These are phyloP conservation scores for Tetragonisca angustula DNA, from an alignment of 2,888 invertebrate species.

Conservation along the genomic window DNA sequence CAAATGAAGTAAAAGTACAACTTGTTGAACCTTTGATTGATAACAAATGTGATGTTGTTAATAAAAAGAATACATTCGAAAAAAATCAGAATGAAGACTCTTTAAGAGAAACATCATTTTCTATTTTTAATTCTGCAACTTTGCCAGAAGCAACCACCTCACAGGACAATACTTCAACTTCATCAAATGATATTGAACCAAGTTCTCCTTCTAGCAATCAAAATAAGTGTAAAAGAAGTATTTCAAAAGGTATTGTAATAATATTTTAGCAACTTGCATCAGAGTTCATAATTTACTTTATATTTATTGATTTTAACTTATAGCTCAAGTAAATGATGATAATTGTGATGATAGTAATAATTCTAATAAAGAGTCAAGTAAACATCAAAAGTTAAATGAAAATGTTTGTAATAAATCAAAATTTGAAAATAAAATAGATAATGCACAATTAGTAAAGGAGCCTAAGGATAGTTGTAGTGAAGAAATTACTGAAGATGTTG, in stretches of 20 bases:
- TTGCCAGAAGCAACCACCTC: constrained; percentile 47
- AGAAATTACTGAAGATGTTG: constrained; percentile 27
- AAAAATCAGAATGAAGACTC: constrained; percentile 16
- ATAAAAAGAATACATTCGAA: constrained; percentile 11
- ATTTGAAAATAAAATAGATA: constrained; percentile 42
- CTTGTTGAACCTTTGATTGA: constrained; percentile 19
- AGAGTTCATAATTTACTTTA: not conserved
- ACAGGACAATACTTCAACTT: constrained; percentile 45
- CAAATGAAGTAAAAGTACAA: constrained; percentile 11
- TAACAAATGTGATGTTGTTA: constrained; percentile 17
- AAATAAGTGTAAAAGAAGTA: constrained; percentile 52
- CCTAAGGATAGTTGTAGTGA: constrained; percentile 60
- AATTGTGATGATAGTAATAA: constrained; percentile 67
- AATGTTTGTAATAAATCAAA: constrained; percentile 5
- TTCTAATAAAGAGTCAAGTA: constrained; percentile 71
- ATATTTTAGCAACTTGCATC: not conserved
- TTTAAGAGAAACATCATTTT: constrained; percentile 11
- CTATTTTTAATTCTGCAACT: constrained; percentile 14
- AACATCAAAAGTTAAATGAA: constrained; percentile 72
- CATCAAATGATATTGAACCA: constrained; percentile 21
- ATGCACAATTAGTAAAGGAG: constrained; percentile 61
- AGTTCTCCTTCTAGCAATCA: constrained; percentile 34
- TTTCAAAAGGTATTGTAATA: constrained; percentile 42
- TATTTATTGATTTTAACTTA: constrained; percentile 18
- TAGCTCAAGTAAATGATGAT: constrained; percentile 46